Evolutionary conservation across 2,113 vertebrate species (phyloP), one percentile per base, ranked within the genome.

Genomic region (Kryptolebias marmoratus): DNA sequence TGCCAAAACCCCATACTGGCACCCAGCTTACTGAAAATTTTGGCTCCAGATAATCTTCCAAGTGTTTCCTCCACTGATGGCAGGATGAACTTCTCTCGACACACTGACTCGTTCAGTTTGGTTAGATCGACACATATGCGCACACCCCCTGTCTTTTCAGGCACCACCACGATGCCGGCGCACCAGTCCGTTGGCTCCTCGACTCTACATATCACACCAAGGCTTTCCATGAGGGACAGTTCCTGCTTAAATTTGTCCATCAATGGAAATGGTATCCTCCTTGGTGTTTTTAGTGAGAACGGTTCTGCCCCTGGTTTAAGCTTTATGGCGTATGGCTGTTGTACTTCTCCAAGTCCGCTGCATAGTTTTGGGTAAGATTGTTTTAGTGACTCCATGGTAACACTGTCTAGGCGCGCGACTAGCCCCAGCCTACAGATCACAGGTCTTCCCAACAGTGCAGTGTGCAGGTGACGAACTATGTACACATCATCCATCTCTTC

Each of bases 1-100:
- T 79, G 78, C 76, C 80, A 85, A 3, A 73, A 78, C 0, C 67
- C 75, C 44, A 59, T 69, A 9, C 76, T 81, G 0, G 65, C 64
- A 60, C 49, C 64, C 1, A 87, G 11, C 27, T 81, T 73, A 47
- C 49, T 79, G 11, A 81, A 87, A 27, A 78, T 4, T 5, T 10
- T n/a, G 9, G 62, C 68, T 11, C 64, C 64, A 13, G 55, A 52
- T 0, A 84, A 1, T 16, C 49, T 62, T 18, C 71, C 71, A 0
- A 84, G n/a, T 1, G 22, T 78, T 18, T 87, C 71, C 44, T 84
- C 68, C 1, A 84, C 71, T 0, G 36, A 76, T 4, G 68, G 75
- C 8, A 82, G 75, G 31, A 63, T 76, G 10, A 47, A 77, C 30
- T 73, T 84, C 30, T 84, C 68, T 62, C 64, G 47, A 4, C 42